Evolutionary conservation across 2,888 invertebrate genomes (phyloP).

Genomic region (Phalera bucephala): DNA sequence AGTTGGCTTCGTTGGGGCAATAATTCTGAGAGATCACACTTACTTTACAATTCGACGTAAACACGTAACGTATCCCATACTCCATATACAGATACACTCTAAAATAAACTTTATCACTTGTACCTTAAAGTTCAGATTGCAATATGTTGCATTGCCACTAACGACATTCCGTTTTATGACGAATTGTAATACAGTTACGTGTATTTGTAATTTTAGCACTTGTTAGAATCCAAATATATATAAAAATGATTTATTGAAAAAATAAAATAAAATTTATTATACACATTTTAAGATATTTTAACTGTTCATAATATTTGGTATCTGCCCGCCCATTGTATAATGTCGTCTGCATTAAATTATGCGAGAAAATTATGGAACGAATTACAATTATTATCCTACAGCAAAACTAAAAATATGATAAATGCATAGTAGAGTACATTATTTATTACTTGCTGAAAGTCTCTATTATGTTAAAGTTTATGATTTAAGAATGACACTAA

Average conservation of each 20-base stretch:
- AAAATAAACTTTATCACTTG: too few species aligned
- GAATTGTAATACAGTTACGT: constrained; percentile 30
- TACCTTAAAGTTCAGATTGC: too few species aligned
- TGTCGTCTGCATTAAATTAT: not conserved
- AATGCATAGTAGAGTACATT: not conserved
- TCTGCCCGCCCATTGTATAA: constrained; percentile 14
- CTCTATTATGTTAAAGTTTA: too few species aligned
- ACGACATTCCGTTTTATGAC: too few species aligned
- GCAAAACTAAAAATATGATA: not conserved
- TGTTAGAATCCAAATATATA: constrained; percentile 44
- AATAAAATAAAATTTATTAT: constrained; percentile 43
- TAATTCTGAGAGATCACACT: constrained; percentile 58
- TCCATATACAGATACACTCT: too few species aligned
- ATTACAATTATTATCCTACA: too few species aligned
- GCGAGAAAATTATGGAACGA: too few species aligned
- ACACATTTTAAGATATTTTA: constrained; percentile 34
- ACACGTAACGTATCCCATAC: too few species aligned
- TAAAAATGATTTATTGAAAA: constrained; percentile 37
- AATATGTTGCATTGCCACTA: too few species aligned
- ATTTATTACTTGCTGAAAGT: too few species aligned
- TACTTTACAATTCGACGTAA: constrained; percentile 22
- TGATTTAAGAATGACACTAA: too few species aligned
- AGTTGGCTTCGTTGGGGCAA: constrained; percentile 68
- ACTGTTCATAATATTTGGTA: constrained; percentile 28
- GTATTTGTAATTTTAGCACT: constrained; percentile 50